A percentile compares a stretch with the other conserved stretches of the same genome.
phyloP scores from a whole-genome alignment of 2,113 vertebrate genomes.

The Gallinago paraguaiae region DNA sequence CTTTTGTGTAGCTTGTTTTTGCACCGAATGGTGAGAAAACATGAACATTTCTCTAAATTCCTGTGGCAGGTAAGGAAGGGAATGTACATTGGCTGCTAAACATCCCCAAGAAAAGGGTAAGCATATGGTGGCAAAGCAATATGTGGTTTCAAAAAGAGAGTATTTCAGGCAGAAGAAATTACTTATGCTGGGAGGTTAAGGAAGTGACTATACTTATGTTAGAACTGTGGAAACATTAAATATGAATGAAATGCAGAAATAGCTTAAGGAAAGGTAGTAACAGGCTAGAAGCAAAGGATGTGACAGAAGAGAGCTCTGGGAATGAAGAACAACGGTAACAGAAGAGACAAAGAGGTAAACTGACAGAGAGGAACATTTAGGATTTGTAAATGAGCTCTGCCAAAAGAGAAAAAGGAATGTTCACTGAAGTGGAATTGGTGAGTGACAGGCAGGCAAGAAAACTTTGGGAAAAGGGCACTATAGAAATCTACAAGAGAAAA shows the following conservation, averaged over 20 bases:
- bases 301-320: slow-evolving; percentile 61
- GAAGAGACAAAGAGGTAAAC: slow-evolving; percentile 53
- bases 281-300: slow-evolving; percentile 58
- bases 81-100: slow-evolving; percentile 7
- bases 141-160: slow-evolving; percentile 7
- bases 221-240: slow-evolving; percentile 64
- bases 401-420: slow-evolving; percentile 36
- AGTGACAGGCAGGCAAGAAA: slow-evolving; percentile 21
- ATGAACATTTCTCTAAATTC: not conserved
- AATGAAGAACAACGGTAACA: slow-evolving; percentile 17
- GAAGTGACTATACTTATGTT: slow-evolving; percentile 57
- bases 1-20: not conserved
- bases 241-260: slow-evolving; percentile 68
- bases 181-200: slow-evolving; percentile 55
- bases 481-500: not conserved
- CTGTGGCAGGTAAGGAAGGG: not conserved
- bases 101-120: slow-evolving; percentile 2
- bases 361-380: slow-evolving; percentile 49
- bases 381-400: slow-evolving; percentile 57
- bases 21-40: not conserved
- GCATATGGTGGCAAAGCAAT: slow-evolving; percentile 18
- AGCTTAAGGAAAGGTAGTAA: slow-evolving; percentile 61
- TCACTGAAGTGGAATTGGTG: slow-evolving; percentile 3
- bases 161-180: slow-evolving; percentile 51
- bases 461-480: not conserved